Conservation (phyloP, 2,888 invertebrate genomes). For the Amblyteles armatorius region DNA sequence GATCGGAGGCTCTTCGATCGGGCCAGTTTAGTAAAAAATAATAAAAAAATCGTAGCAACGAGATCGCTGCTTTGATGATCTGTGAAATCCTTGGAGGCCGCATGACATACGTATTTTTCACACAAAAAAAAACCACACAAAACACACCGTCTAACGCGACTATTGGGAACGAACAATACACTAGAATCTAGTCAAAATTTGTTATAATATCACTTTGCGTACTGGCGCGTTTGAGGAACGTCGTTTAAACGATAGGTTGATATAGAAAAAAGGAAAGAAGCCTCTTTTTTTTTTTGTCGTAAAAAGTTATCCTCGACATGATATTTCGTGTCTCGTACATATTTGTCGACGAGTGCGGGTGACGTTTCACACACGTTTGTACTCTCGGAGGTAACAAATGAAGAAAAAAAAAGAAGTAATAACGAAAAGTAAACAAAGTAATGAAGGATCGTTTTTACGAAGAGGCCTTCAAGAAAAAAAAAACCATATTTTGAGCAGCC, state of each 20-base stretch:
- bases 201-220: conserved; percentile 75
- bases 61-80: not conserved
- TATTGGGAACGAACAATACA: conserved; percentile 69
- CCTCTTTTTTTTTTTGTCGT: conserved; percentile 55
- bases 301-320: conserved; percentile 25
- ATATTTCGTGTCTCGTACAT: conserved; percentile 33
- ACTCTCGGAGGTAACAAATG: conserved; percentile 23
- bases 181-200: conserved; percentile 81
- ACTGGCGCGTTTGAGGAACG: conserved; percentile 26
- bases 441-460: conserved; percentile 60
- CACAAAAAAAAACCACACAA: conserved; percentile 30
- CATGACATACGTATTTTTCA: conserved; percentile 53
- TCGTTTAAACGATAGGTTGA: conserved; percentile 22
- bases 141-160: conserved; percentile 62
- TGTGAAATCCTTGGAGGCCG: conserved; percentile 26
- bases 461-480: conserved; percentile 74
- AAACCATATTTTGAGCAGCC: conserved; percentile 74
- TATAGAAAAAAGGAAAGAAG: conserved; percentile 21
- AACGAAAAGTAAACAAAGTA: conserved; percentile 4
- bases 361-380: conserved; percentile 2
- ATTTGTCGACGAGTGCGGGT: conserved; percentile 6
- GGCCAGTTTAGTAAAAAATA: not conserved
- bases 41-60: not conserved
- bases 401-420: conserved; percentile 4
- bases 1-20: conserved; percentile 1